phyloP scores from a whole-genome alignment of 2,888 invertebrate genomes.

The Ellobium chinense region DNA sequence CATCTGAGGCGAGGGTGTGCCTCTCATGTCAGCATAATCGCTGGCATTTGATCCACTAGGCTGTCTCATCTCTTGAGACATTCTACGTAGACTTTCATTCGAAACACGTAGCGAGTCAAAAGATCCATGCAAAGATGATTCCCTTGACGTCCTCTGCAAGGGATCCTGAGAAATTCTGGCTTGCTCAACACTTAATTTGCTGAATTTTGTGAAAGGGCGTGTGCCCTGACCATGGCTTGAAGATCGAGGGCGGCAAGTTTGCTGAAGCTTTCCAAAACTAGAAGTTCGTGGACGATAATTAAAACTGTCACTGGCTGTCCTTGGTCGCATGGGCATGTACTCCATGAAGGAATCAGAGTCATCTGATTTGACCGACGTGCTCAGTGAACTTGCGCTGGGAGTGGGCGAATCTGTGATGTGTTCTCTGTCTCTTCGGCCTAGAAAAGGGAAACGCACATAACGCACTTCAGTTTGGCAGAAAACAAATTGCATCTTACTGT shows the following conservation, averaged over 20 bases:
- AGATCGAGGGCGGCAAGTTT: conserved; percentile 65
- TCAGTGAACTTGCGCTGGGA: conserved; percentile 60
- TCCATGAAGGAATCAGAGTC: conserved; percentile 76
- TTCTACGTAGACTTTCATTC: conserved; percentile 66
- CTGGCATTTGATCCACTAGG: conserved; percentile 47
- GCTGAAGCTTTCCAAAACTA: conserved; percentile 62
- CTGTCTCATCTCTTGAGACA: conserved; percentile 54
- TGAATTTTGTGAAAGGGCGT: conserved; percentile 48
- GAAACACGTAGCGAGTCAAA: conserved; percentile 65
- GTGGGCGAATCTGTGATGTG: conserved; percentile 49
- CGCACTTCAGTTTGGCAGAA: too few species aligned
- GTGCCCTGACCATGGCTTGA: conserved; percentile 73
- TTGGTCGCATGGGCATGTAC: conserved; percentile 72
- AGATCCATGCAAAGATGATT: conserved; percentile 64
- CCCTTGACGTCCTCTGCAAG: conserved; percentile 59
- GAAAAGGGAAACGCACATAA: background rate
- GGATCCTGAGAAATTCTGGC: conserved; percentile 64
- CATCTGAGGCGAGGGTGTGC: conserved; percentile 59
- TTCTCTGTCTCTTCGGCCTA: conserved; percentile 23
- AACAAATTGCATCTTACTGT: background rate
- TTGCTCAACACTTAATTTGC: conserved; percentile 54
- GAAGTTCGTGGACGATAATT: conserved; percentile 70
- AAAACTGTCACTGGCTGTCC: conserved; percentile 73
- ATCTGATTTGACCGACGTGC: conserved; percentile 66
- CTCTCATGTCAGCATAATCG: conserved; percentile 67